Evolutionary conservation across 2,113 vertebrate genomes (phyloP).

Genomic region (Phaethornis superciliosus): DNA sequence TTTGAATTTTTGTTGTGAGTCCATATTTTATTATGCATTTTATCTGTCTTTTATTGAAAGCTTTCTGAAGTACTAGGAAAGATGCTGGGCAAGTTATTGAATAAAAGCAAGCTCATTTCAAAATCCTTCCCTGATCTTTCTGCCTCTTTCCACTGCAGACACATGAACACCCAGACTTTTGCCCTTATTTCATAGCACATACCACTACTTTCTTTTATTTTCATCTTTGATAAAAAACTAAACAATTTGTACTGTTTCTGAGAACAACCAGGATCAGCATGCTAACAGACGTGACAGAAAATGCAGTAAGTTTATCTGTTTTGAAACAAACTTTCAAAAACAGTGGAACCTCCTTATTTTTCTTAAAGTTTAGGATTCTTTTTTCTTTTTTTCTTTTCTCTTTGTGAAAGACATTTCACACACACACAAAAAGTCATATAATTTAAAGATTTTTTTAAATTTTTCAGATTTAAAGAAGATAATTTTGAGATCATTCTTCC

Average conservation of each 20-base stretch:
- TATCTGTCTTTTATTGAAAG: conserved; percentile 69
- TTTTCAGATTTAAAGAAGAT: not conserved
- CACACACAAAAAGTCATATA: not conserved
- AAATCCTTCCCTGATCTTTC: not conserved
- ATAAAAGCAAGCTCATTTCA: conserved; percentile 51
- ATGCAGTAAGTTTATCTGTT: not conserved
- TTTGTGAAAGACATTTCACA: not conserved
- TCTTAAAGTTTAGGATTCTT: not conserved
- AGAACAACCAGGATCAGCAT: not conserved
- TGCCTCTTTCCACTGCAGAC: not conserved
- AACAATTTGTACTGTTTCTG: not conserved
- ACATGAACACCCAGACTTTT: not conserved
- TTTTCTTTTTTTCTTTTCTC: not conserved
- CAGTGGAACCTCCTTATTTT: not conserved
- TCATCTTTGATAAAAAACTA: not conserved
- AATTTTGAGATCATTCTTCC: not conserved
- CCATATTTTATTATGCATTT: conserved; percentile 57
- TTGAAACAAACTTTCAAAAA: not conserved
- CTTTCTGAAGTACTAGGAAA: conserved; percentile 50
- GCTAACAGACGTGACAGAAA: not conserved
- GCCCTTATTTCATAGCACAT: not conserved
- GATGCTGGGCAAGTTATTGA: conserved; percentile 21
- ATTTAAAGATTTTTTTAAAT: not conserved
- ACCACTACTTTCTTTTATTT: not conserved
- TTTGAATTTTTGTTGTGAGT: conserved; percentile 65